Evolutionary conservation across 2,888 invertebrate species (phyloP), one percentile per base, ranked within the genome.

Genomic region (Orthosia incerta): DNA sequence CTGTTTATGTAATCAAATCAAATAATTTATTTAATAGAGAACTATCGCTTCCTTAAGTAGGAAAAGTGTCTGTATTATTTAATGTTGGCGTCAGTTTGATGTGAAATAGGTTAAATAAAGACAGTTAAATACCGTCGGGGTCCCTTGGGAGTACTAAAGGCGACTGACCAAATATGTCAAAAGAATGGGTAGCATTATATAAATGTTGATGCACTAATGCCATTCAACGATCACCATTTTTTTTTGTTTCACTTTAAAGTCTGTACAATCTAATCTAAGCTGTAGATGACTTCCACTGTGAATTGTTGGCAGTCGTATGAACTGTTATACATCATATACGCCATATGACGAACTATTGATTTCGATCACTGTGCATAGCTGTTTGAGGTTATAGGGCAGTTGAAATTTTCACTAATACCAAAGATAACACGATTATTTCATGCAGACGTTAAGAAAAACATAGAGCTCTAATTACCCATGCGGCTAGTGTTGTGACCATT

Each of bases 1-100:
- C 61, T 63, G 76, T 80, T 78, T 74, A 56, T 45, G 79, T 87
- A 76, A 83, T 87, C 79, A 83, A 80, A 86, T 87, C 78, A 72
- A 85, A 86, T 86, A 46, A 87, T 76, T 83, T 86, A 86, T 86
- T 83, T 81, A 85, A 7, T 73, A 31, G 59, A 50, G 51, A 72
- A 82, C 77, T 86, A 84, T 86, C 23, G 62, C 53, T 69, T 68
- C 18, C 39, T 62, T 57, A 53, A 53, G 53, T 61, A 55, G 45
- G 12, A 60, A 59, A 80, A 75, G 81, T 64, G 23, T 82, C 70
- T 57, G 48, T 68, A 55, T 79, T 82, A 65, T 66, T 78, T 59
- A 62, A 66, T 61, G 62, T 12, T 71, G 3, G 16, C 66, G 79
- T 82, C 71, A 62, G 11, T 65, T 64, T 46, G 81, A 46, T 26